These are phyloP conservation scores for Dione vanillae DNA, from an alignment of 2,888 invertebrate genomes.

Conservation along the genomic window DNA sequence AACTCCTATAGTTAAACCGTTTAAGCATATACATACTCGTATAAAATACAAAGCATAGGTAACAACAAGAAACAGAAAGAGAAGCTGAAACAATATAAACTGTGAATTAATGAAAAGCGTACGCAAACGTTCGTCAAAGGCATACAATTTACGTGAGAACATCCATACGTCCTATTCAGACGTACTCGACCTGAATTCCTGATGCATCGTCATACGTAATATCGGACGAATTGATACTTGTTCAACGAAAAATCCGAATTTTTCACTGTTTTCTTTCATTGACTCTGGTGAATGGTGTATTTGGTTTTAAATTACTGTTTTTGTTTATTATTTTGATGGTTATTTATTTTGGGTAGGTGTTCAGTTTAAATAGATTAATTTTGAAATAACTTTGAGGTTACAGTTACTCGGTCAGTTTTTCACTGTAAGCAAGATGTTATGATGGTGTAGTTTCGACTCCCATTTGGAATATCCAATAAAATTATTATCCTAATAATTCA, in stretches of 20 bases:
- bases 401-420: too few species aligned
- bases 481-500: not conserved
- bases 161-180: slow-evolving; percentile 17
- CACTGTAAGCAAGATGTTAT: too few species aligned
- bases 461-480: too few species aligned
- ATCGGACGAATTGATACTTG: slow-evolving; percentile 17
- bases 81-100: not conserved
- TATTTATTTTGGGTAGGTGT: too few species aligned
- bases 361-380: too few species aligned
- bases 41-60: not conserved
- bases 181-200: slow-evolving; percentile 24
- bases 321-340: too few species aligned
- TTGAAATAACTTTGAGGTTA: too few species aligned
- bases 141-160: slow-evolving; percentile 23
- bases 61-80: not conserved
- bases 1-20: not conserved
- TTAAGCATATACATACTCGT: not conserved
- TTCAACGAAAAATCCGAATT: slow-evolving; percentile 8
- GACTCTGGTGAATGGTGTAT: not conserved
- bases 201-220: slow-evolving; percentile 16
- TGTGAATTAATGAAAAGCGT: slow-evolving; percentile 21
- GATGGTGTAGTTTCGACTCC: too few species aligned
- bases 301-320: not conserved
- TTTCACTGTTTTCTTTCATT: not conserved
- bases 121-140: slow-evolving; percentile 18